Conservation (phyloP, 2,113 vertebrate genomes). For the Gopherus evgoodei region DNA sequence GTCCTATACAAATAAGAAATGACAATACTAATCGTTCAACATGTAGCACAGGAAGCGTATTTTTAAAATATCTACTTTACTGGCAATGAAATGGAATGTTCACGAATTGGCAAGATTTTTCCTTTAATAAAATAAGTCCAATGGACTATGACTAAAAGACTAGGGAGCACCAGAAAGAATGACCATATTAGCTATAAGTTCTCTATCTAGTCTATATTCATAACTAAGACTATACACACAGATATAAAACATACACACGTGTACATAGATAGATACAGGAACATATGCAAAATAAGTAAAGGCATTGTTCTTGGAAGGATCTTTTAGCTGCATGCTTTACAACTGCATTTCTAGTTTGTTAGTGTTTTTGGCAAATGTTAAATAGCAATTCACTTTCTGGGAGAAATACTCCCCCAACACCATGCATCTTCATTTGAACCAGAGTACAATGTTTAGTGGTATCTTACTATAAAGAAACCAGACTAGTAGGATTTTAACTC, state of each 20-base stretch:
- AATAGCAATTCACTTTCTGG: neutral
- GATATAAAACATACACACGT: neutral
- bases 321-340: neutral
- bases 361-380: neutral
- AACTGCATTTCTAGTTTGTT: neutral
- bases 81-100: neutral
- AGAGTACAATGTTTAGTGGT: fast-evolving
- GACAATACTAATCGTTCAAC: fast-evolving
- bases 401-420: neutral
- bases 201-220: neutral
- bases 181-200: neutral
- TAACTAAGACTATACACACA: neutral
- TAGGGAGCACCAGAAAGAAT: neutral
- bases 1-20: neutral
- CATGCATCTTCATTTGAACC: fast-evolving
- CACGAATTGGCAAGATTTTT: neutral
- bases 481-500: fast-evolving
- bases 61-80: neutral
- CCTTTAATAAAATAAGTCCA: neutral
- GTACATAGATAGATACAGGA: neutral
- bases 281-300: neutral
- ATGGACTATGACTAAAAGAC: neutral
- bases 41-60: neutral
- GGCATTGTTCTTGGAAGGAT: fast-evolving
- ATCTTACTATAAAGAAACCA: fast-evolving